phyloP scores from a whole-genome alignment of 2,797 vertebrate species.

The Pangasius djambal region DNA sequence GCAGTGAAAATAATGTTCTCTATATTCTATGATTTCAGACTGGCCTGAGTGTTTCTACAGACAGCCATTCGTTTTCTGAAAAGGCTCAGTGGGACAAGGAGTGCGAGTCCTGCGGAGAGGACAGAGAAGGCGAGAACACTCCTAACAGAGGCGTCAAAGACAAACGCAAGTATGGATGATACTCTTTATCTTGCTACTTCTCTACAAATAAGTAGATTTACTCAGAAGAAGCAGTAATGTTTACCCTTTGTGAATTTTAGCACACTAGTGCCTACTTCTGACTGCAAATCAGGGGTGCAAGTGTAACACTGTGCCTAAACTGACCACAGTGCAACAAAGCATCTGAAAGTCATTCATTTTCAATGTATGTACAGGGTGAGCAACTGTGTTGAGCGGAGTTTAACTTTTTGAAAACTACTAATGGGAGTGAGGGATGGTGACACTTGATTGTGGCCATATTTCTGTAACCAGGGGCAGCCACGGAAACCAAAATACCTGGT shows the following conservation, averaged over 20 bases:
- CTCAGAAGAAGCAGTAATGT: background rate
- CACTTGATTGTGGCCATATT: background rate
- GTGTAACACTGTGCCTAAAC: background rate
- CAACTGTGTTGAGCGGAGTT: background rate
- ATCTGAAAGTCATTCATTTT: background rate
- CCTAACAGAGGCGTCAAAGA: conserved; percentile 60
- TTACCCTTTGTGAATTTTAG: background rate
- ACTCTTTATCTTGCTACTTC: background rate
- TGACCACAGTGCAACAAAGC: background rate
- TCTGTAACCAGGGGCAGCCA: background rate
- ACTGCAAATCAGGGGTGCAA: too few species aligned
- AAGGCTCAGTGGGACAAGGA: conserved; percentile 61
- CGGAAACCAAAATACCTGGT: background rate
- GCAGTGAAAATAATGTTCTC: background rate
- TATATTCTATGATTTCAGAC: conserved; percentile 31
- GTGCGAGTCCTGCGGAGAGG: conserved; percentile 63
- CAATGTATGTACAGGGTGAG: background rate
- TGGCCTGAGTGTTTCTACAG: conserved; percentile 25
- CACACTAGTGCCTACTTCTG: background rate
- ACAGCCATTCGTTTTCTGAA: conserved; percentile 59
- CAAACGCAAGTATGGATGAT: conserved; percentile 67
- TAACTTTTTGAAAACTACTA: background rate
- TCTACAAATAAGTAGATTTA: background rate
- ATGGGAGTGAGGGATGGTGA: background rate
- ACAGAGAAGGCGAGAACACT: conserved; percentile 68